Evolutionary conservation across 2,888 invertebrate genomes (phyloP).

Genomic region (Limenitis camilla): DNA sequence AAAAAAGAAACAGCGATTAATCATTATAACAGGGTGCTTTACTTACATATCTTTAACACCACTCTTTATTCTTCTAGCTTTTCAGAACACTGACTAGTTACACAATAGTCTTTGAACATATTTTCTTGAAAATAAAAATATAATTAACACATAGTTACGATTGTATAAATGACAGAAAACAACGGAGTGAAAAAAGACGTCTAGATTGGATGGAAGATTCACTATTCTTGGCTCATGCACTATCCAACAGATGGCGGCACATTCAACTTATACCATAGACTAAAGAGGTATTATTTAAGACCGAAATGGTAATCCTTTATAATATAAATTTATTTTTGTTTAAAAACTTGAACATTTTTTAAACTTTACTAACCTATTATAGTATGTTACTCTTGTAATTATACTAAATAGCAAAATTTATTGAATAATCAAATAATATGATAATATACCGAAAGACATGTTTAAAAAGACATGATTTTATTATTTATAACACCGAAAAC

Average conservation of each 20-base stretch:
- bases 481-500: too few species aligned
- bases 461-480: too few species aligned
- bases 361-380: too few species aligned
- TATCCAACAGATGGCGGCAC: slow-evolving; percentile 52
- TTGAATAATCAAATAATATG: too few species aligned
- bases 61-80: slow-evolving; percentile 31
- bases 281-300: slow-evolving; percentile 34
- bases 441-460: too few species aligned
- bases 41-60: slow-evolving; percentile 48
- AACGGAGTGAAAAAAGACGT: slow-evolving; percentile 65
- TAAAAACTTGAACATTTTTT: too few species aligned
- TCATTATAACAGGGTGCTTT: slow-evolving; percentile 33
- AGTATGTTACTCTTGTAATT: too few species aligned
- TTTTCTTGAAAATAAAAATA: slow-evolving; percentile 39
- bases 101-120: slow-evolving; percentile 43
- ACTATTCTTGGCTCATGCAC: slow-evolving; percentile 34
- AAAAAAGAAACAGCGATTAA: slow-evolving; percentile 42
- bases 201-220: slow-evolving; percentile 43
- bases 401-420: too few species aligned
- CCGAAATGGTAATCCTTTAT: slow-evolving; percentile 28
- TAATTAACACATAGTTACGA: slow-evolving; percentile 48
- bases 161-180: slow-evolving; percentile 59
- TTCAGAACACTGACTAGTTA: slow-evolving; percentile 33
- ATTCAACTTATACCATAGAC: slow-evolving; percentile 41
- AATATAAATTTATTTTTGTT: not conserved